A percentile compares a stretch with the other conserved stretches of the same genome.
Evolutionary conservation across 1,140 invertebrate species (phyloP).

Genomic region (Sycophila sp.): DNA sequence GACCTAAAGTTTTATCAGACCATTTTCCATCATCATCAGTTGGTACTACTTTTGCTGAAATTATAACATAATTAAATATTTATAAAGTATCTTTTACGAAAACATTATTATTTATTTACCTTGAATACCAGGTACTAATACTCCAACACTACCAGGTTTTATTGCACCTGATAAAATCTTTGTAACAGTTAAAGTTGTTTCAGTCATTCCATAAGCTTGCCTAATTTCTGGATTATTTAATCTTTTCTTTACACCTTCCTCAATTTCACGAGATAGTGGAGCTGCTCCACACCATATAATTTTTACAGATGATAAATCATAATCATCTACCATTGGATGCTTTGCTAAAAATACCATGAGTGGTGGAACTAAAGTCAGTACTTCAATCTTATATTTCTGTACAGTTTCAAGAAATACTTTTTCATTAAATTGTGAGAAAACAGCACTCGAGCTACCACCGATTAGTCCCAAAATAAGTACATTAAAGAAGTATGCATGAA

Average conservation of each 20-base stretch:
- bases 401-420: constrained; percentile 69
- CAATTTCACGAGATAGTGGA: constrained; percentile 63
- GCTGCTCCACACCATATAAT: constrained; percentile 61
- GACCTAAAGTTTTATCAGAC: constrained; percentile 68
- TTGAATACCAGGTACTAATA: constrained; percentile 41
- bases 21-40: constrained; percentile 36
- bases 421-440: constrained; percentile 71
- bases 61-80: not conserved
- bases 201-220: constrained; percentile 69
- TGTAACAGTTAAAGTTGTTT: constrained; percentile 61
- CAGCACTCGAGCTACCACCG: constrained; percentile 57
- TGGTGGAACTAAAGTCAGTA: constrained; percentile 68
- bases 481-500: constrained; percentile 61
- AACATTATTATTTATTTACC: constrained; percentile 37
- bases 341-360: constrained; percentile 70
- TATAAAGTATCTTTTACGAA: not conserved
- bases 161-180: constrained; percentile 27
- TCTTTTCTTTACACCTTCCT: constrained; percentile 60
- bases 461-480: constrained; percentile 45
- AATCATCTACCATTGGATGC: constrained; percentile 59
- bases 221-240: constrained; percentile 55
- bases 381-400: constrained; percentile 68
- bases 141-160: constrained; percentile 58
- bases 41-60: constrained; percentile 49
- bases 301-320: constrained; percentile 63